Evolutionary conservation across 1,140 invertebrate genomes (phyloP), one percentile per base, ranked within the genome.

Genomic region (Drosophila sechellia): DNA sequence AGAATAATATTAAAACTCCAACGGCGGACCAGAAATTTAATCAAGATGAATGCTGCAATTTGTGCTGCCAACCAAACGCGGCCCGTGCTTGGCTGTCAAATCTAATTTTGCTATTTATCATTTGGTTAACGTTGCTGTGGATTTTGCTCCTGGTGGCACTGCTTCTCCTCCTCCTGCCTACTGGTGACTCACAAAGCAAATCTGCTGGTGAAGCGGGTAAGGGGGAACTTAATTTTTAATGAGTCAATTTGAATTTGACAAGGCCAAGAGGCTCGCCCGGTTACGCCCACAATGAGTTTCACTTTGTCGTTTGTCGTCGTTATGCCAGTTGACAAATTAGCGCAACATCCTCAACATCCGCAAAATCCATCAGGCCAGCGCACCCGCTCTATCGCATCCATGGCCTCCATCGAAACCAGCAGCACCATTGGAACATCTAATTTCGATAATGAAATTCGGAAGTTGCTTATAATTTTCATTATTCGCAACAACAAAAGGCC

Each of bases 231-330:
- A 89, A 89, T 89, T 89, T 89, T 89, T 84, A 89, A 89, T 89
- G 84, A 89, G 79, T 83, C 84, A 89, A 89, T 89, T 89, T 89
- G 84, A 89, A 89, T 89, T 89, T 89, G 80, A 89, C 84, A 89
- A 84, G 79, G 79, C 84, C 69, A 79, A 76, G 75, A 58, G 71
- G 52, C 65, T 22, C 55, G 54, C 43, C 68, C 34, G 55, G 68
- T 71, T 77, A 78, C 65, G 83, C 79, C 79, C 66, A 83, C 83
- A 76, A 56, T 87, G 83, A 87, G 46, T 79, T 75, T 71, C 75
- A 79, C 61, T 86, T 81, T 78, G 73, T 73, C 77, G 63, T 59
- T 71, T 66, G 69, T 61, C 49, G 57, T 75, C 56, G 57, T 83
- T 79, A 79, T 81, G 83, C 78, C 81, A 69, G 71, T 86, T 86